Conservation (phyloP, 2,113 vertebrate genomes). For the Nothobranchius furzeri region DNA sequence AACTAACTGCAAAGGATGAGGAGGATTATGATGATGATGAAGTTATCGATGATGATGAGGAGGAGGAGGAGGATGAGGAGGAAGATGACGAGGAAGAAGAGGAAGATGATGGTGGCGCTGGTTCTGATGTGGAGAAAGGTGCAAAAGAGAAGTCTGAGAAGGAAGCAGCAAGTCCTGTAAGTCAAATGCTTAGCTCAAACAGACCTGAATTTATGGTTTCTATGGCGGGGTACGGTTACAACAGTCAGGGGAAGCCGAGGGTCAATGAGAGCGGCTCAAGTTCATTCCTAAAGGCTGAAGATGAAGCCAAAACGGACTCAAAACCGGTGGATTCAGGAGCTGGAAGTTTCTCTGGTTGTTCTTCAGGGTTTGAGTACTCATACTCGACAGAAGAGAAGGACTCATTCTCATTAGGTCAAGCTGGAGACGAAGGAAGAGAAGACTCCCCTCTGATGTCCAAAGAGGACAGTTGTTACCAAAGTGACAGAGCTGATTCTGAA, state of each 20-base stretch:
- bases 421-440: constrained; percentile 43
- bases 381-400: constrained; percentile 59
- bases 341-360: constrained; percentile 53
- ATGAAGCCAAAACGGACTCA: constrained; percentile 36
- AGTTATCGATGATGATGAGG: constrained; percentile 68
- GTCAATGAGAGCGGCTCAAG: constrained; percentile 28
- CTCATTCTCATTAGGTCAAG: constrained; percentile 40
- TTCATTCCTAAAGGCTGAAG: constrained; percentile 28
- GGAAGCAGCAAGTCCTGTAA: constrained; percentile 65
- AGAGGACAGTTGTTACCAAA: constrained; percentile 63
- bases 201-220: constrained; percentile 73
- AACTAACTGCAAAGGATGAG: constrained; percentile 77
- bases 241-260: constrained; percentile 54
- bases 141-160: constrained; percentile 89
- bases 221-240: constrained; percentile 65
- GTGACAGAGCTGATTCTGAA: constrained; percentile 55
- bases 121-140: constrained; percentile 90
- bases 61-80: constrained; percentile 69
- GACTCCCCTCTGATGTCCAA: constrained; percentile 54
- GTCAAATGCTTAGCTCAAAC: constrained; percentile 56
- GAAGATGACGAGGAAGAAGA: constrained; percentile 72
- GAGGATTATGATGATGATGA: constrained; percentile 79
- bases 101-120: constrained; percentile 70
- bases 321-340: constrained; percentile 47
- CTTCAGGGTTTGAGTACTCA: constrained; percentile 65